phyloP scores from a whole-genome alignment of 1,140 invertebrate genomes.

The Drosophila ogumai region DNA sequence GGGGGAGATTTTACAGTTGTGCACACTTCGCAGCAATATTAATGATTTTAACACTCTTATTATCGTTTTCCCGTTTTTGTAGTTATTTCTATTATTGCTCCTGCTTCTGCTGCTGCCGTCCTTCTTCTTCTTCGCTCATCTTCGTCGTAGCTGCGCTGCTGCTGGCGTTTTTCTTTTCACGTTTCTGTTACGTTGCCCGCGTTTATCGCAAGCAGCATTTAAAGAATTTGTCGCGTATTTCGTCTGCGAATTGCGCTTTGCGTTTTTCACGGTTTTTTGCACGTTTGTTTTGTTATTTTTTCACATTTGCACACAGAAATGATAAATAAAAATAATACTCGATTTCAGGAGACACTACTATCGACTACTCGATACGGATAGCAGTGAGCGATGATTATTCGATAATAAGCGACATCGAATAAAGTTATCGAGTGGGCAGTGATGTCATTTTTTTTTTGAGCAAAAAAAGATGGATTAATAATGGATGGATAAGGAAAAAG shows the following conservation, averaged over 20 bases:
- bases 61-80: constrained; percentile 44
- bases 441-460: too few species aligned
- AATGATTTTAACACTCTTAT: constrained; percentile 13
- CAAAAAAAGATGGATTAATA: too few species aligned
- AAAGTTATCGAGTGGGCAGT: background rate
- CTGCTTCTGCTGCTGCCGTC: constrained; percentile 64
- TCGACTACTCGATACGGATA: constrained; percentile 5
- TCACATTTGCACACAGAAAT: constrained; percentile 54
- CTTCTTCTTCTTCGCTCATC: constrained; percentile 78
- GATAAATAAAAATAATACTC: constrained; percentile 21
- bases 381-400: too few species aligned
- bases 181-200: constrained; percentile 43
- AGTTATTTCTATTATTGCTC: constrained; percentile 68
- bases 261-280: constrained; percentile 72
- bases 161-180: constrained; percentile 41
- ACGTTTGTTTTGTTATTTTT: constrained; percentile 80
- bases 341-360: constrained; percentile 15
- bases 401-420: background rate
- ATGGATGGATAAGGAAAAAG: too few species aligned
- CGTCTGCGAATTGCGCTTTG: constrained; percentile 48
- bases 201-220: constrained; percentile 35
- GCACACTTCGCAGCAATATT: constrained; percentile 67
- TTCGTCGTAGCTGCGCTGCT: constrained; percentile 51
- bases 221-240: constrained; percentile 18
- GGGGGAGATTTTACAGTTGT: constrained; percentile 50